Base-by-base conservation (phyloP, 2,113 vertebrate genomes). In the Misgurnus anguillicaudatus region DNA sequence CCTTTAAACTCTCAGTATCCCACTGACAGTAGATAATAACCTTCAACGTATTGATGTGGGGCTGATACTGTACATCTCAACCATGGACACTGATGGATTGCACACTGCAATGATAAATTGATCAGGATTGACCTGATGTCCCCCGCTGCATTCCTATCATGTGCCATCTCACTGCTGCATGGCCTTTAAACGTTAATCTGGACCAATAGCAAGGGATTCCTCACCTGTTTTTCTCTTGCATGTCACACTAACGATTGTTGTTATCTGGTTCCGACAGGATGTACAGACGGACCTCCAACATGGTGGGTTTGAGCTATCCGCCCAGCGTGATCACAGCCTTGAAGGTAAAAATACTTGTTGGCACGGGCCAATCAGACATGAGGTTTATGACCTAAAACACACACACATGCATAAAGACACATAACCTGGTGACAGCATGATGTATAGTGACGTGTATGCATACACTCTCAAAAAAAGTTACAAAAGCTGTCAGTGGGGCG, bases 231-330 rank as follows among this genome's bases (percentile, higher is more conserved):
- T 38, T 14, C 51, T 64, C 13, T 6, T 11, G 19, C 47, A 38
- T 31, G 21, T 47, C 4, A 9, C 9, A 57, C 42, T 73, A 16
- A 82, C 51, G 2, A 39, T 1, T 63, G 48, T 77, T 85, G 63
- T 84, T 51, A 89, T 88, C 85, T 66, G 81, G 87, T 86, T 87
- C 36, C 65, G 66, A 74, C 90, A 99, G 97, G 89, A 98, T 99
- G 96, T 98, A 97, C 86, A 94, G 97, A 80, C 90, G 96, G 67
- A 96, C 94, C 64, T 98, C 97, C 82, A 96, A 96, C 89, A 94
- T 95, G 95, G 93, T 95, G 9, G 96, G 94, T 82, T 90, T 99
- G 83, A 97, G 91, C 87, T 98, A 97, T 85, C 96, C 97, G 2
- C 87, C 94, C 84, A 91, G 93, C 76, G 96, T 97, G 86, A 96